Evolutionary conservation across 2,113 vertebrate species (phyloP).

Genomic region (Melanostigma gelatinosum): DNA sequence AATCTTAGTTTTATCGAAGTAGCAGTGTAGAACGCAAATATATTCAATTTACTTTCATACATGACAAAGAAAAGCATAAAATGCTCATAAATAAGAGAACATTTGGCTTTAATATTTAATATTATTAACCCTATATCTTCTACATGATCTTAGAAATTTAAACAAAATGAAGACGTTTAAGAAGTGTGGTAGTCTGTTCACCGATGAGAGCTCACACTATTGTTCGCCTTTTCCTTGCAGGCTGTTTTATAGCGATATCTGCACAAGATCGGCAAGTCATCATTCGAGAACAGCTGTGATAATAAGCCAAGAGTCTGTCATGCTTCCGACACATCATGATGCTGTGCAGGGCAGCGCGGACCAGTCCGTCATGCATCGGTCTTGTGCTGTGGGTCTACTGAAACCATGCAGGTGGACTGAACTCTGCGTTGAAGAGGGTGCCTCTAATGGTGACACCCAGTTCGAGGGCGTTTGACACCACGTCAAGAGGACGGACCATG

Average conservation of each 20-base stretch:
- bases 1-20: not conserved
- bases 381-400: conserved; percentile 23
- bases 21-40: not conserved
- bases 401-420: conserved; percentile 53
- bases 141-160: not conserved
- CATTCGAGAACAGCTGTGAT: not conserved
- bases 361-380: conserved; percentile 54
- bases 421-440: not conserved
- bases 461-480: not conserved
- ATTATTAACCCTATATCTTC: too few relatives aligned
- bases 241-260: conserved; percentile 3
- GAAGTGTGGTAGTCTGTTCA: not conserved
- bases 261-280: conserved; percentile 8
- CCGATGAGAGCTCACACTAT: conserved; percentile 3
- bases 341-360: conserved; percentile 21
- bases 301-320: conserved; percentile 22
- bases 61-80: not conserved
- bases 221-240: conserved; percentile 5
- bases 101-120: too few relatives aligned
- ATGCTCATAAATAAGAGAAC: too few relatives aligned
- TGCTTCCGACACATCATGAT: conserved; percentile 51
- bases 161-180: not conserved
- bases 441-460: conserved; percentile 8
- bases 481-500: conserved; percentile 29
- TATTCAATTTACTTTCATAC: not conserved